Percentiles rank a stretch among this genome's conserved stretches.
Evolutionary conservation across 2,888 invertebrate species (phyloP).

Genomic region (Latrodectus hesperus): DNA sequence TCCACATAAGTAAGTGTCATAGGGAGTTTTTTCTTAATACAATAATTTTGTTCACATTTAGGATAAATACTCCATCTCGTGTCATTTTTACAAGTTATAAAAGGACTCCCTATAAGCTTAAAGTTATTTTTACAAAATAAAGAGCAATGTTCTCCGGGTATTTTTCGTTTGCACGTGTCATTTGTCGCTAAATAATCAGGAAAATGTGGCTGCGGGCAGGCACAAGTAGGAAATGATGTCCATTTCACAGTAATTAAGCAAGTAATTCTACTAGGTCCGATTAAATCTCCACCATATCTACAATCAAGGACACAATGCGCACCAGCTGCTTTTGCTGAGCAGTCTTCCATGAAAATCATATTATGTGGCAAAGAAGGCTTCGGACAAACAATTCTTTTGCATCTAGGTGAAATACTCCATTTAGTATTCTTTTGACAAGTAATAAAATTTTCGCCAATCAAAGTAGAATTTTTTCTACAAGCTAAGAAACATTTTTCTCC

Average conservation of each 20-base stretch:
- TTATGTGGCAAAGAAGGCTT: not conserved
- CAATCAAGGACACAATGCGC: conserved; percentile 8
- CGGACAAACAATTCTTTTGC: conserved; percentile 10
- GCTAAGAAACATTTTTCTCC: conserved; percentile 11
- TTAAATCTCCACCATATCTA: not conserved
- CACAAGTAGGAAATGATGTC: conserved; percentile 18
- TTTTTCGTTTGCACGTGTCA: conserved; percentile 1
- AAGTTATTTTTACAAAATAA: conserved; percentile 2
- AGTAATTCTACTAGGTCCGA: not conserved
- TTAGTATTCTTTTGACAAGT: conserved; percentile 3
- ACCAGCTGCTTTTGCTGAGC: not conserved
- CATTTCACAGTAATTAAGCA: conserved; percentile 4
- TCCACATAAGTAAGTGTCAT: not conserved
- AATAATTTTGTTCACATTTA: not conserved
- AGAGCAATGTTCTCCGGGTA: not conserved
- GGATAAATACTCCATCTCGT: conserved; percentile 21
- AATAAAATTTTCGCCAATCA: not conserved
- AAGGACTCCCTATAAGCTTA: not conserved
- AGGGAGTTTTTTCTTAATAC: not conserved
- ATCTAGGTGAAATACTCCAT: conserved; percentile 13
- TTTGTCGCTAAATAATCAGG: not conserved
- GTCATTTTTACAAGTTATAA: conserved; percentile 21
- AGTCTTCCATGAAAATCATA: not conserved
- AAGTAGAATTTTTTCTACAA: not conserved
- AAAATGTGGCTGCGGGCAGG: conserved; percentile 13